Percentiles rank a stretch among this genome's conserved stretches.
Conservation (phyloP, 2,888 invertebrate genomes). For the Athalia rosae region DNA sequence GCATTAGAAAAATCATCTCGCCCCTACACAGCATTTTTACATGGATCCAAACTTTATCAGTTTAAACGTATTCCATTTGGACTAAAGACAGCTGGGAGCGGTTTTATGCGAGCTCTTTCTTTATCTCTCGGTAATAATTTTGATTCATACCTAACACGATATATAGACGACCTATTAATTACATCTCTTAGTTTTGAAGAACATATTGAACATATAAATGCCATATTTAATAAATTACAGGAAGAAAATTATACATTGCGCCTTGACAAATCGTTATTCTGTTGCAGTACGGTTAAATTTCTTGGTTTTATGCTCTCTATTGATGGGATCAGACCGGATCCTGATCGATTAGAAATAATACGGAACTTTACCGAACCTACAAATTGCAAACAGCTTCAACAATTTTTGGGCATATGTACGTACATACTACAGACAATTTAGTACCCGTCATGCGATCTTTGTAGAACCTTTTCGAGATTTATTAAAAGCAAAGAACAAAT, state of each 20-base stretch:
- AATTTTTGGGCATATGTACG: conserved; percentile 55
- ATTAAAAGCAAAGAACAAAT: conserved; percentile 32
- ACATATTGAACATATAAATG: conserved; percentile 53
- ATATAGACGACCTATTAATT: conserved; percentile 62
- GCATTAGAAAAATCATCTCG: conserved; percentile 48
- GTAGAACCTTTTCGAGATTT: conserved; percentile 50
- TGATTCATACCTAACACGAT: conserved; percentile 52
- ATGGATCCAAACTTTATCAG: conserved; percentile 50
- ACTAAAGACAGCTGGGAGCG: conserved; percentile 57
- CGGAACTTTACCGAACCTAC: conserved; percentile 55
- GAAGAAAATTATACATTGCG: conserved; percentile 55
- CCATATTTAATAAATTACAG: conserved; percentile 51
- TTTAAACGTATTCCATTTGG: conserved; percentile 59
- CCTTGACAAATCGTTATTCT: conserved; percentile 58
- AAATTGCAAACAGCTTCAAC: conserved; percentile 57
- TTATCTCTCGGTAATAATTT: conserved; percentile 57
- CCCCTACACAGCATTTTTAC: conserved; percentile 53
- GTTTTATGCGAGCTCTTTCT: conserved; percentile 56
- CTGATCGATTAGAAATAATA: conserved; percentile 54
- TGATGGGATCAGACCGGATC: conserved; percentile 47
- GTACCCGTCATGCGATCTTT: conserved; percentile 42
- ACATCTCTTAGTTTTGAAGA: conserved; percentile 54
- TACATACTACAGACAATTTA: conserved; percentile 52
- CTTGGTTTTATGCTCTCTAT: conserved; percentile 49
- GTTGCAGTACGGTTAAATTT: conserved; percentile 51